phyloP scores from a whole-genome alignment of 1,140 invertebrate genomes.

The Coboldia fuscipes region DNA sequence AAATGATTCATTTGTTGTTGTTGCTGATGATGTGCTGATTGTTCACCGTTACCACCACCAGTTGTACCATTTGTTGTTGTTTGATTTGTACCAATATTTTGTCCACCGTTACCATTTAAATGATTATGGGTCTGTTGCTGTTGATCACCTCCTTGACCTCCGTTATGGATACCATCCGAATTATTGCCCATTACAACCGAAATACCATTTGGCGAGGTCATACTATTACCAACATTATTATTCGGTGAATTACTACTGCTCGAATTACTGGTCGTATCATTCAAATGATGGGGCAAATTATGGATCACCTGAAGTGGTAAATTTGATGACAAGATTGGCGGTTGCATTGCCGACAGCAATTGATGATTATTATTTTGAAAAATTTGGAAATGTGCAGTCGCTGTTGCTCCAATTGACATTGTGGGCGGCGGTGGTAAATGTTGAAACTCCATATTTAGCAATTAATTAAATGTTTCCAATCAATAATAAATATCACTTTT shows the following conservation, averaged over 20 bases:
- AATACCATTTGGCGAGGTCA: background rate
- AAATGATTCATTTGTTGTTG: too few relatives aligned
- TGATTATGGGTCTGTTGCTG: conserved; percentile 1
- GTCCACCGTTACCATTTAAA: conserved; percentile 8
- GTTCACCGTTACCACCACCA: background rate
- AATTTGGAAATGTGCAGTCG: conserved; percentile 5
- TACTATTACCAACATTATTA: conserved; percentile 8
- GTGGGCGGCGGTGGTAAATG: conserved; percentile 5
- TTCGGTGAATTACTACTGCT: too few relatives aligned
- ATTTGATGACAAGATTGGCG: conserved; percentile 8
- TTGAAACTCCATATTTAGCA: conserved; percentile 9
- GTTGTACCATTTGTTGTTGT: conserved; percentile 14
- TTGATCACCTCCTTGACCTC: background rate
- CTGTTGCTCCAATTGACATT: background rate
- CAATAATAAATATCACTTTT: too few relatives aligned
- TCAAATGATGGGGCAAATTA: conserved; percentile 18
- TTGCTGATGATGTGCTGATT: conserved; percentile 1
- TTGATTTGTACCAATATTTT: conserved; percentile 9
- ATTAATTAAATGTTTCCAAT: too few relatives aligned
- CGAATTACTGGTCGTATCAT: too few relatives aligned
- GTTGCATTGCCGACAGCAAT: conserved; percentile 8
- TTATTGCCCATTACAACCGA: background rate
- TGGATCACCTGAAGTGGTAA: conserved; percentile 18
- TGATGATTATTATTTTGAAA: conserved; percentile 5
- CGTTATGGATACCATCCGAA: background rate